Conservation (phyloP, 2,113 vertebrate species). For the Redunca redunca region DNA sequence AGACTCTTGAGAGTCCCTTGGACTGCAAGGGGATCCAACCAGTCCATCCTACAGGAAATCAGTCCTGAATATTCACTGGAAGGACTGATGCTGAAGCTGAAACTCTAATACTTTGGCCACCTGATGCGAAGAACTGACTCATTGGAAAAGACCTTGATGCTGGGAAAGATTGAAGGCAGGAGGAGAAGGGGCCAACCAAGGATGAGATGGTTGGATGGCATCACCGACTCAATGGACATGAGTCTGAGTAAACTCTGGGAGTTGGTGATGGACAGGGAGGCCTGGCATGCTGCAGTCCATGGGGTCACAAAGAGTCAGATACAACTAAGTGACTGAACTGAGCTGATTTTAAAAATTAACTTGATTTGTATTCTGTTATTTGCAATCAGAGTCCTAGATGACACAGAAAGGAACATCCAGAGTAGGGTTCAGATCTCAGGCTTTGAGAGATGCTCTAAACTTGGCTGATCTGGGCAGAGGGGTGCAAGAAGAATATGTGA, state of each 20-base stretch:
- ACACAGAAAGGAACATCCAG: background rate
- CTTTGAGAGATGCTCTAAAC: background rate
- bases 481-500: background rate
- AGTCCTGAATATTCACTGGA: background rate
- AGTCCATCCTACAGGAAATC: background rate
- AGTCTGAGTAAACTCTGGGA: background rate
- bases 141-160: background rate
- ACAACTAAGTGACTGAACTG: background rate
- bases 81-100: background rate
- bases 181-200: background rate
- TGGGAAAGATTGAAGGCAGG: background rate
- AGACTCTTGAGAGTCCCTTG: background rate
- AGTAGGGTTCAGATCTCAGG: background rate
- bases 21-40: background rate
- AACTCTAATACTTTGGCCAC: background rate
- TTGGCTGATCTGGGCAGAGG: background rate
- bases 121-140: background rate
- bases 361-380: background rate
- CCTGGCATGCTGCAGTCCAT: background rate
- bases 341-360: background rate
- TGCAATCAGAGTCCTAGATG: background rate
- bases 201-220: background rate
- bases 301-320: accelerated
- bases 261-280: background rate
- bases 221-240: background rate